Base-by-base conservation (phyloP, 2,888 invertebrate genomes). In the Agapetus fuscipes region DNA sequence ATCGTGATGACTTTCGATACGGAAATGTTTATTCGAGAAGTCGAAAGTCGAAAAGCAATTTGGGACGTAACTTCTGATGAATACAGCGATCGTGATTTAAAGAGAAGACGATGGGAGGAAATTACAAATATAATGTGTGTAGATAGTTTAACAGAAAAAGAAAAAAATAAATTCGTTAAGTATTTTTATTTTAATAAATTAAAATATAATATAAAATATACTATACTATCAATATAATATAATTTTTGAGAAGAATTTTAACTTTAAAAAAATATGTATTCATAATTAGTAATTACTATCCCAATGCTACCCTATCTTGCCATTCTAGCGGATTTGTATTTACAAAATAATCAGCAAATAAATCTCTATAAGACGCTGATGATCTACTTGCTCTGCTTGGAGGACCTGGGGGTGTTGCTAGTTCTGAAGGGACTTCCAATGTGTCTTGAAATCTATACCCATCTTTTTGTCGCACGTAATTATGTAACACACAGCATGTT, bases 61-160 rank as follows among this genome's bases (percentile, higher is more conserved):
- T 25, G 48, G 50, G 44, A 49, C 47, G 46, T 49, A 46, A 43
- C 46, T 45, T 48, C 45, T 3, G 41, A 48, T 48, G 45, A 51
- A 44, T 51, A 53, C 48, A 48, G 46, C 44, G 49, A 50, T 45
- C 43, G 44, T 26, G 45, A 50, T 48, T 38, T 49, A 46, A 47
- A 49, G 48, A 51, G 45, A 48, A 49, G 46, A 46, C 45, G 47
- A 46, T 52, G 52, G 50, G 48, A 48, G 48, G 48, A 49, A 48
- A 49, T 52, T 46, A 46, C 46, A 35, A 47, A 50, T 45, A 4
- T 37, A 49, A 44, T 49, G 48, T 48, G 50, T 45, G 43, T 41
- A 46, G 51, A 51, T 46, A 49, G 13, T 44, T 41, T 49, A 41
- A 36, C 41, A 39, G 36, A 43, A 48, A 49, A 48, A 45, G 40